Conservation (phyloP, 2,888 invertebrate genomes). For the Thymelicus acteon region DNA sequence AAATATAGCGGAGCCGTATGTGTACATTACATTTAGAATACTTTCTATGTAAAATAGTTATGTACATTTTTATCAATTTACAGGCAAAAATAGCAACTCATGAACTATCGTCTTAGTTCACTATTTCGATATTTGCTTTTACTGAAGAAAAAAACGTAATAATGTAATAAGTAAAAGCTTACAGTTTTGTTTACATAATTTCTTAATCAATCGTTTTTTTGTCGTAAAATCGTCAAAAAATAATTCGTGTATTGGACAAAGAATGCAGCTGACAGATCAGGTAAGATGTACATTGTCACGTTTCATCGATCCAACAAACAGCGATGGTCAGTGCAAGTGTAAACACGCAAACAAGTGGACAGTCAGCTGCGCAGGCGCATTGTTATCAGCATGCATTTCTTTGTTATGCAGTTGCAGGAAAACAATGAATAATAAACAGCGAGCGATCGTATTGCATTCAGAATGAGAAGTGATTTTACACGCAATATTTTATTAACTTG, state of each 20-base stretch:
- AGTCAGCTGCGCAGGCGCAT: slow-evolving; percentile 29
- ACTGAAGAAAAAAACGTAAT: no score
- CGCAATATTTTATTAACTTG: not conserved
- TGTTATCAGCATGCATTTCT: slow-evolving; percentile 34
- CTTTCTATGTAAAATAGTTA: no score
- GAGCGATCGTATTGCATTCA: not conserved
- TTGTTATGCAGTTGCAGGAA: slow-evolving; percentile 37
- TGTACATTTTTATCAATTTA: no score
- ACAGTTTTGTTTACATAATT: no score
- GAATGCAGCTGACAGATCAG: not conserved
- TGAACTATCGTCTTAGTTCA: no score
- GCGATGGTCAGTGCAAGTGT: slow-evolving; percentile 14
- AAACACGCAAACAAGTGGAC: slow-evolving; percentile 37
- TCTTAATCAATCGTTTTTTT: no score
- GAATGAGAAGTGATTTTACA: slow-evolving; percentile 6
- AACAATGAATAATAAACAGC: slow-evolving; percentile 40
- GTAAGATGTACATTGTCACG: not conserved
- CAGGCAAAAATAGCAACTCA: no score
- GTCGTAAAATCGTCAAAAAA: no score
- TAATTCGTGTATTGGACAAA: not conserved
- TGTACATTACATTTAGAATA: no score
- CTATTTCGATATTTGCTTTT: no score
- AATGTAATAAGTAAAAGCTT: no score
- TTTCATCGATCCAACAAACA: slow-evolving; percentile 10
- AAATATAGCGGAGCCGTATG: no score